Base-by-base conservation (phyloP, 2,113 vertebrate genomes). In the Ceyx melanurus region DNA sequence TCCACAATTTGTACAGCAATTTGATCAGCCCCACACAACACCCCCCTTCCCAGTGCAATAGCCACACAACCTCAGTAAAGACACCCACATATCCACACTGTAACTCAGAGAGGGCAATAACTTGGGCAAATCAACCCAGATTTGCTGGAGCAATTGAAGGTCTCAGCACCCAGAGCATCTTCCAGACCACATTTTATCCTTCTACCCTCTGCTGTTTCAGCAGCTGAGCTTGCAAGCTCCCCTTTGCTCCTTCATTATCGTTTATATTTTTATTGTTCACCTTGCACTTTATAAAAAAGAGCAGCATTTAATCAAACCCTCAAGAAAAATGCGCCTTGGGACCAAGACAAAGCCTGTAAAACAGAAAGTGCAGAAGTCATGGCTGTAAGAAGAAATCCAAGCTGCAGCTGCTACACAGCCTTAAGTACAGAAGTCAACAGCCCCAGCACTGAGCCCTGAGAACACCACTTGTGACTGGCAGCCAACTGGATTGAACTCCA, bases 151-250 rank as follows among this genome's bases (percentile, higher is more conserved):
- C 1, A 0, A 40, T 46, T 10, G 2, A 76, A 94, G 56, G 42
- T 72, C 75, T 89, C 54, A 75, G 79, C 54, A 58, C 37, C 1
- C 2, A 58, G 73, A 77, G 20, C 78, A 91, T 91, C 85, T 75
- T 85, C 67, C 20, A 61, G n/a, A 58, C 76, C 64, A 74, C 75
- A 64, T 94, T 88, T 96, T 67, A 93, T 58, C 72, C 1, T 2
- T 82, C 51, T 57, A 37, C 37, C 62, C 72, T 61, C 56, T 6
- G 14, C 90, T 83, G 60, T 80, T 91, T 82, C 85, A 91, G 90
- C 93, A 95, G 82, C 87, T 91, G 94, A 95, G 88, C 57, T 92
- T 77, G 88, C 93, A 89, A 82, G 26, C 72, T 88, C 78, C 35
- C 75, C 85, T 80, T 54, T 53, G 21, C 86, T 89, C 75, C 67